Evolutionary conservation across 2,113 vertebrate genomes (phyloP).

Genomic region (Centrocercus urophasianus): DNA sequence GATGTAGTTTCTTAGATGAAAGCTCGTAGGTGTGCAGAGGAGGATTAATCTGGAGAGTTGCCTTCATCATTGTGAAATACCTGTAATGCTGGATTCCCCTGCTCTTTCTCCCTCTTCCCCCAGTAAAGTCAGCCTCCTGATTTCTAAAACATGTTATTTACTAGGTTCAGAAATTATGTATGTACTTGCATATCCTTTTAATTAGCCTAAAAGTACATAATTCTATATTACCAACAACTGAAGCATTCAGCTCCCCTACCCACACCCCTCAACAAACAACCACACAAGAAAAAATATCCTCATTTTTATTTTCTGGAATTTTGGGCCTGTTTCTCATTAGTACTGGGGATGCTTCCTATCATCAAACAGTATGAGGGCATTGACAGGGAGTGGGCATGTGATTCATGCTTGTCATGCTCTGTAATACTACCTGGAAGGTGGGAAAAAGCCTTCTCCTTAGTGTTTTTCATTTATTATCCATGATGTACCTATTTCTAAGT

Average conservation of each 20-base stretch:
- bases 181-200: not conserved
- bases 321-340: not conserved
- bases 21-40: not conserved
- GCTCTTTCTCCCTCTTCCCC: not conserved
- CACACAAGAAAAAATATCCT: not conserved
- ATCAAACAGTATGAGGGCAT: not conserved
- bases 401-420: not conserved
- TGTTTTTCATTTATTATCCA: not conserved
- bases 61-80: not conserved
- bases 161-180: slow-evolving; percentile 10
- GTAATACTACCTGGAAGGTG: not conserved
- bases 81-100: not conserved
- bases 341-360: not conserved
- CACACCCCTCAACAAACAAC: not conserved
- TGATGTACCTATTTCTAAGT: not conserved
- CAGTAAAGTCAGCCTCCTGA: not conserved
- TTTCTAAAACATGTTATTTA: slow-evolving; percentile 2
- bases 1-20: not conserved
- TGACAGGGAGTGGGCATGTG: not conserved
- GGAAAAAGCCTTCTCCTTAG: not conserved
- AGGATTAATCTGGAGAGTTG: not conserved
- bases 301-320: slow-evolving; percentile 1
- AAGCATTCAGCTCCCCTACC: not conserved
- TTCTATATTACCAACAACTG: slow-evolving; percentile 9
- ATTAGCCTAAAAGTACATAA: slow-evolving; percentile 26